Evolutionary conservation across 2,888 invertebrate genomes (phyloP), one percentile per base, ranked within the genome.

Genomic region (Eugnorisma glareosa): DNA sequence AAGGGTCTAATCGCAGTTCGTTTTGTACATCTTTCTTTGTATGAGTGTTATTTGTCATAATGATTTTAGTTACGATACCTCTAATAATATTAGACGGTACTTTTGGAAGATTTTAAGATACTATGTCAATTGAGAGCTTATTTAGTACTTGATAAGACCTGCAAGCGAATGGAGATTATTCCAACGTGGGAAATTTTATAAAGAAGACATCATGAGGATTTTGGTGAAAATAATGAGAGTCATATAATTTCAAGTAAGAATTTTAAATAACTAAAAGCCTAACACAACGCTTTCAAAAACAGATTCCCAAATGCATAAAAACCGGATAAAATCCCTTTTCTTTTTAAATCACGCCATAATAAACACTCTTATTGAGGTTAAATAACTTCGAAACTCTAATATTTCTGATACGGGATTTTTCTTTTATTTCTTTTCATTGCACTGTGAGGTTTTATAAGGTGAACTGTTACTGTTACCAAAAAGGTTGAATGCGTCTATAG

Each of bases 401-500:
- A 79, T 86, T 85, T 81, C 81, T 83, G 81, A 83, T 84, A 81
- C 85, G 82, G 83, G 78, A 84, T 84, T 75, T 73, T 82, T 85
- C 82, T 89, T 88, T 88, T 90, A 85, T 90, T 83, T 85, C 86
- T 89, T 90, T 87, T 83, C 79, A 89, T 84, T 83, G 71, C 80
- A 82, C 69, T 67, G 71, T 77, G 77, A 84, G 86, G 86, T 86
- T 88, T 87, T 88, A 86, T 89, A 88, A 86, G 82, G 85, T 88
- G 88, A 87, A 89, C 87, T 85, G 89, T 92, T 92, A 89, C 87
- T 85, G 89, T 92, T 92, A 94, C 92, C 90, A 92, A 91, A 93
- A 92, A 92, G 93, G 90, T 90, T 93, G 91, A 93, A 93, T 92
- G 89, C 90, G 86, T 86, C 90, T 91, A 93, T 92, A 91, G 91